These are phyloP conservation scores for Microplitis deprimator DNA, from an alignment of 2,888 invertebrate species.

Conservation along the genomic window DNA sequence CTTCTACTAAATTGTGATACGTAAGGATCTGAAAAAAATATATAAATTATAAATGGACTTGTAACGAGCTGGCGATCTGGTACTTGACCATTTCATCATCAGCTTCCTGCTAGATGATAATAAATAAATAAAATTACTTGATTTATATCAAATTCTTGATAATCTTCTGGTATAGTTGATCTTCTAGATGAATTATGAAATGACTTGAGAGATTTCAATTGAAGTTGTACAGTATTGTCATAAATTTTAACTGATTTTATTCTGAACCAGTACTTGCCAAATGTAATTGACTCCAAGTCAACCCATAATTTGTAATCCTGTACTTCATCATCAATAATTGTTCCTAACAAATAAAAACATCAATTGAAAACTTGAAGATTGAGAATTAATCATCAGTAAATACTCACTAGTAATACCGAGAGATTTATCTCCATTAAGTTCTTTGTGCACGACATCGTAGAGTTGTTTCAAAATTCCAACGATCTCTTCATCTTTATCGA, in stretches of 20 bases:
- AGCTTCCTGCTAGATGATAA: too few species aligned
- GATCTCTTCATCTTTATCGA: conserved; percentile 54
- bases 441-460: conserved; percentile 40
- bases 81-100: too few species aligned
- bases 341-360: conserved; percentile 34
- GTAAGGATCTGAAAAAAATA: conserved; percentile 59
- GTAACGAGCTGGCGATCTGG: neutral
- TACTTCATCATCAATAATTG: conserved; percentile 46
- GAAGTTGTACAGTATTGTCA: conserved; percentile 52
- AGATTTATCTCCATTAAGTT: conserved; percentile 51
- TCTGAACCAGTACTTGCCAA: conserved; percentile 63
- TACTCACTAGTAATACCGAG: conserved; percentile 56
- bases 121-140: conserved; percentile 47
- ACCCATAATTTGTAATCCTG: conserved; percentile 57
- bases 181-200: conserved; percentile 45
- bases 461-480: conserved; percentile 49
- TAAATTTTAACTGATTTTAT: conserved; percentile 54
- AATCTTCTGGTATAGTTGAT: conserved; percentile 31
- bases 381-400: neutral
- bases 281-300: conserved; percentile 53
- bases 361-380: neutral
- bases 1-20: conserved; percentile 59
- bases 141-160: conserved; percentile 51
- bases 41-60: neutral
- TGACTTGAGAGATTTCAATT: conserved; percentile 54